Conservation (phyloP, 2,888 invertebrate species). For the Andricus curvator region DNA sequence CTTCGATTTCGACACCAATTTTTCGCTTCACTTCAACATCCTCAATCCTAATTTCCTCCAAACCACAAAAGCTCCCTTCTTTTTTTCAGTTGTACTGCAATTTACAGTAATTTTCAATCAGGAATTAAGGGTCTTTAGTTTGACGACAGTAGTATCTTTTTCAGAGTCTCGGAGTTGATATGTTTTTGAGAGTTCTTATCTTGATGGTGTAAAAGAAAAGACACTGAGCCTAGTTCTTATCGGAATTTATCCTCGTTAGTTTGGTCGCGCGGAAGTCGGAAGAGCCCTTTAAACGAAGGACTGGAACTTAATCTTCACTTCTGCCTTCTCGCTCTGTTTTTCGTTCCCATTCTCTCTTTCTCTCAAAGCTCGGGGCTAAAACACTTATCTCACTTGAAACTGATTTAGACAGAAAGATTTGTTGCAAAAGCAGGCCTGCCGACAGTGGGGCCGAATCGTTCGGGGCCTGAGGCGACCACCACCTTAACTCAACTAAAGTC, state of each 20-base stretch:
- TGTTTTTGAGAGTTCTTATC: neutral
- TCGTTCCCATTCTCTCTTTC: neutral
- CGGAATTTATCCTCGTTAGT: neutral
- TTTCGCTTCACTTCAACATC: slow-evolving; percentile 19
- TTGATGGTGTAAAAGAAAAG: slow-evolving; percentile 10
- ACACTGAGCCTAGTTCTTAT: slow-evolving; percentile 4
- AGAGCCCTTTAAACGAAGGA: slow-evolving; percentile 34
- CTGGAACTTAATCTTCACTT: slow-evolving; percentile 34
- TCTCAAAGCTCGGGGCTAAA: slow-evolving; percentile 58
- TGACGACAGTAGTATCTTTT: neutral
- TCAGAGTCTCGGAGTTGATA: neutral
- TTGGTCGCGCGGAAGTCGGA: slow-evolving; percentile 31
- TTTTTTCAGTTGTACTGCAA: neutral
- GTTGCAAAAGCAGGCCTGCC: slow-evolving; percentile 67
- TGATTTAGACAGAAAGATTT: slow-evolving; percentile 77
- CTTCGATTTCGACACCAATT: slow-evolving; percentile 59
- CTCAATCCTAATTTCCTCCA: neutral
- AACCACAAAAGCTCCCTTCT: neutral
- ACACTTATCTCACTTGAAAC: slow-evolving; percentile 73
- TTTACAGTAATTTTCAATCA: neutral
- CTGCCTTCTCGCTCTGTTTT: slow-evolving; percentile 15
- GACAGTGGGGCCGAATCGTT: slow-evolving; percentile 52
- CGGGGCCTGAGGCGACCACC: slow-evolving; percentile 57
- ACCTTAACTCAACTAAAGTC: slow-evolving; percentile 55
- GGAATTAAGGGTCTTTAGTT: neutral